A percentile compares a stretch with the other conserved stretches of the same genome.
These are phyloP conservation scores for Stigmatopora argus DNA, from an alignment of 2,113 vertebrate species.

Conservation along the genomic window DNA sequence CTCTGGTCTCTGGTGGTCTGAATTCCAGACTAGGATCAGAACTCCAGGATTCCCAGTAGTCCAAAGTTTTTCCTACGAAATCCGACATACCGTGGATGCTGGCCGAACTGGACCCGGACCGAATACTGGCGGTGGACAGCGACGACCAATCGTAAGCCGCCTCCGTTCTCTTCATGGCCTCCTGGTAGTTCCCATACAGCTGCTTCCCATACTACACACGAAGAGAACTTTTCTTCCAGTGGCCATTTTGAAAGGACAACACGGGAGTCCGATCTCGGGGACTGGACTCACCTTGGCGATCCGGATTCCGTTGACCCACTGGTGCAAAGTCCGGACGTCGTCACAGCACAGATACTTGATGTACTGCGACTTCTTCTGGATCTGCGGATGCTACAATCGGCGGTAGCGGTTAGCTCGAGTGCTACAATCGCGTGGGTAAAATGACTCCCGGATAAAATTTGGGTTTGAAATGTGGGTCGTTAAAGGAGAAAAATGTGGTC, in stretches of 20 bases:
- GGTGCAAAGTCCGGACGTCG: slow-evolving; percentile 91
- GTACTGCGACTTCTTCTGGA: slow-evolving; percentile 98
- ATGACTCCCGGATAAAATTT: too few species aligned
- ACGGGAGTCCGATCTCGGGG: neutral
- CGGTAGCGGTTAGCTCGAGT: neutral
- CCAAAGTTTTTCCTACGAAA: too few species aligned
- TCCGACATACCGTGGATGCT: slow-evolving; percentile 83
- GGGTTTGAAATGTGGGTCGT: too few species aligned
- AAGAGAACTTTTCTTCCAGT: neutral
- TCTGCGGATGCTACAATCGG: slow-evolving; percentile 85
- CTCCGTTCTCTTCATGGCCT: slow-evolving; percentile 92
- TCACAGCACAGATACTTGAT: slow-evolving; percentile 98
- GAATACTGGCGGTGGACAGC: slow-evolving; percentile 91
- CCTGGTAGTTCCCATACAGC: slow-evolving; percentile 91
- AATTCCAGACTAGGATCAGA: too few species aligned
- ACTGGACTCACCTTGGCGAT: slow-evolving; percentile 83
- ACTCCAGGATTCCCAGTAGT: too few species aligned
- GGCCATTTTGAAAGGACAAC: neutral
- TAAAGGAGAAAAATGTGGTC: too few species aligned
- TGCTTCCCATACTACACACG: slow-evolving; percentile 85
- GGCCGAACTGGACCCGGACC: slow-evolving; percentile 90
- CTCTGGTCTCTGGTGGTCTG: too few species aligned
- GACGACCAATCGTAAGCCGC: slow-evolving; percentile 95
- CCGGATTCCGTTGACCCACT: slow-evolving; percentile 94
- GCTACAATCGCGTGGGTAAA: too few species aligned